Evolutionary conservation across 2,888 invertebrate species (phyloP), one percentile per base, ranked within the genome.

Genomic region (Bugula neritina): DNA sequence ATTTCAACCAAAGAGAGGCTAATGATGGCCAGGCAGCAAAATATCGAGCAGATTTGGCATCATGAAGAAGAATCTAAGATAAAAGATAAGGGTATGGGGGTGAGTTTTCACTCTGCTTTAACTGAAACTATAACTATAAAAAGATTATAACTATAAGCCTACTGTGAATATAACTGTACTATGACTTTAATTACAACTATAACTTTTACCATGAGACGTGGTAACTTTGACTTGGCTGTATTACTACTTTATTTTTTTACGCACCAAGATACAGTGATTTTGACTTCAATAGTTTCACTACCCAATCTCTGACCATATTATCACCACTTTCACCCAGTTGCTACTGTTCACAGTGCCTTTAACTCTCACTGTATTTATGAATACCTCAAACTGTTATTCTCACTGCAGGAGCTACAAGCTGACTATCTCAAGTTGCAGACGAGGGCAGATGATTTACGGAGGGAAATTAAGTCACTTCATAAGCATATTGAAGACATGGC

Each of bases 1-100:
- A 70, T 70, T 5, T 54, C 43, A n/a, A 54, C 70, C 70, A 70
- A 70, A 54, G 70, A 70, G 52, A 43, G 31, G 52, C 70, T 70
- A 2, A 70, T 70, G 70, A 31, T 70, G 5, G 29, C 70, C 3
- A 2, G 70, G 52, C 70, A 70, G 52, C 43, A 70, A 31, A 35
- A 70, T 3, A 70, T 70, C 5, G 70, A 70, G 52, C 35, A 70
- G 25, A 25, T 70, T 13, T 70, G 70, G 70, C 70, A 70, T 17
- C 54, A 54, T 23, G 70, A 70, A 52, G 70, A 70, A 29, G 70
- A 70, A 52, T 43, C 70, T 13, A 35, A 43, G 31, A 70, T 70
- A 2, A 70, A 70, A 54, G 70, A 70, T 25, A 70, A 70, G 29
- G 43, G 52, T 5, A 70, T 70, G 70, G 63, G 10, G 3, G 63